Evolutionary conservation across 2,797 vertebrate genomes (phyloP).

Genomic region (Acipenser transmontanus): DNA sequence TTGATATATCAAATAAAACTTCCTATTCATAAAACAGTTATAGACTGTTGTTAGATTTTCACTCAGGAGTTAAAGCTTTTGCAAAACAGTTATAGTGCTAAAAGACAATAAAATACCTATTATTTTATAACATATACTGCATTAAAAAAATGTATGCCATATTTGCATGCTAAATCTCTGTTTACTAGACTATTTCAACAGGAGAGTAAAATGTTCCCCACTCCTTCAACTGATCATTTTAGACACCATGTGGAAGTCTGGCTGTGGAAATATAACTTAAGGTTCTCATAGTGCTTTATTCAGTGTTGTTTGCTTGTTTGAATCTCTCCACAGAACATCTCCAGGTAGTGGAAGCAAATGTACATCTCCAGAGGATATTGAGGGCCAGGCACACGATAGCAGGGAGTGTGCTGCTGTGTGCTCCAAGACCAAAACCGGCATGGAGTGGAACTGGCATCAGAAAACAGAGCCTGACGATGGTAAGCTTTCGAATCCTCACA

Average conservation of each 20-base stretch:
- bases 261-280: neutral
- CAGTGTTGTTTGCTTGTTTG: neutral
- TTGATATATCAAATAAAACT: neutral
- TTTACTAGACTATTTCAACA: too few species aligned
- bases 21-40: neutral
- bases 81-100: too few species aligned
- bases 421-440: constrained; percentile 43
- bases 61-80: too few species aligned
- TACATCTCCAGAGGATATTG: constrained; percentile 31
- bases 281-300: neutral
- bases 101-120: too few species aligned
- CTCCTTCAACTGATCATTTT: too few species aligned
- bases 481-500: constrained; percentile 22
- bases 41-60: neutral
- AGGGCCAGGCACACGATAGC: constrained; percentile 28
- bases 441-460: constrained; percentile 32
- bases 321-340: neutral
- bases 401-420: constrained; percentile 43
- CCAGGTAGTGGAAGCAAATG: neutral
- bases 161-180: too few species aligned
- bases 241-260: too few species aligned
- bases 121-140: too few species aligned
- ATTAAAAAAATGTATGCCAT: too few species aligned
- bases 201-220: too few species aligned
- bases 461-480: neutral